Percentiles rank a stretch among this genome's conserved stretches.
These are phyloP conservation scores for Lepidurus arcticus DNA, from an alignment of 1,140 invertebrate genomes.

Conservation along the genomic window DNA sequence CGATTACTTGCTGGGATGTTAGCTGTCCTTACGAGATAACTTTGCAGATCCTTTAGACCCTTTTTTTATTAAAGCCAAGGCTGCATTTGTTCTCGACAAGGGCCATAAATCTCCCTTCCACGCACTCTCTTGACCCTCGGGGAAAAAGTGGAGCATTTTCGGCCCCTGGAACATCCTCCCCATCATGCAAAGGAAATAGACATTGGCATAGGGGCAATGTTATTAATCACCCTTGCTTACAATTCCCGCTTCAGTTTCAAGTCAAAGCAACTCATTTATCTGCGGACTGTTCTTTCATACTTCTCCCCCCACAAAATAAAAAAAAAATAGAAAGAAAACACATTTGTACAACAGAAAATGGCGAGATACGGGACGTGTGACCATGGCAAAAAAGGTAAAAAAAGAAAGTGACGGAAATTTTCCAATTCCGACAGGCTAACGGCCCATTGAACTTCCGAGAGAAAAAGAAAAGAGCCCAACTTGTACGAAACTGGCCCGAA, in stretches of 20 bases:
- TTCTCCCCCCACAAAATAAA: not conserved
- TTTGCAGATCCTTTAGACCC: not conserved
- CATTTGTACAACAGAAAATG: not conserved
- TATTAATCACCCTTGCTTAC: not conserved
- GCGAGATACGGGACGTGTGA: no score
- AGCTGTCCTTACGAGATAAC: not conserved
- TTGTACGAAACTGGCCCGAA: not conserved
- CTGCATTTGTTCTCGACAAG: slow-evolving; percentile 3
- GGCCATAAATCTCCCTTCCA: slow-evolving; percentile 1
- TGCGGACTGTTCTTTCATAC: not conserved
- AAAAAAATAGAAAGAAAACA: not conserved
- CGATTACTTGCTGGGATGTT: not conserved
- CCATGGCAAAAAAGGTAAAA: not conserved
- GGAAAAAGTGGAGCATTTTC: not conserved
- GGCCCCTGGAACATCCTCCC: not conserved
- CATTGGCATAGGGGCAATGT: not conserved
- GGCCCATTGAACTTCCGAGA: not conserved
- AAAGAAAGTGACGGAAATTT: not conserved
- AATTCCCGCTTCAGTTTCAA: not conserved
- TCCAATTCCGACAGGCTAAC: not conserved
- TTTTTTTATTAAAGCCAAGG: not conserved
- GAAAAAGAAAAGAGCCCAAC: not conserved
- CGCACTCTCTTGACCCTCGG: not conserved
- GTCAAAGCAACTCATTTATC: slow-evolving; percentile 5
- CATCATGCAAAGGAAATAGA: not conserved